Evolutionary conservation across 2,797 vertebrate species (phyloP).

Genomic region (Falco novaeseelandiae): DNA sequence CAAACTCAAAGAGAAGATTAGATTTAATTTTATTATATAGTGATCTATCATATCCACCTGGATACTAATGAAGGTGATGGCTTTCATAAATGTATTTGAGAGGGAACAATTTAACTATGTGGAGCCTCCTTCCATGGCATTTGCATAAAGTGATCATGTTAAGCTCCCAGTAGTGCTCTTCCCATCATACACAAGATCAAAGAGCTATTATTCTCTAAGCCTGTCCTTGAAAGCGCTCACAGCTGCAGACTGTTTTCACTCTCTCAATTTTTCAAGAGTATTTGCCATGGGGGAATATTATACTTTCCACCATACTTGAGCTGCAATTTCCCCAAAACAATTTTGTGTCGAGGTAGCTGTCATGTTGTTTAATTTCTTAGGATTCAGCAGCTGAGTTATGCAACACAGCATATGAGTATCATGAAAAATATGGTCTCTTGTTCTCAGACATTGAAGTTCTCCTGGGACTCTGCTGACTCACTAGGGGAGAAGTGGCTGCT

Average conservation of each 20-base stretch:
- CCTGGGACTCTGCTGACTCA: not conserved
- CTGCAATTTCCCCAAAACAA: not conserved
- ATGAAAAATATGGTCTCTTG: not conserved
- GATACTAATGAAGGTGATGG: not conserved
- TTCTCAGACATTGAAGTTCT: not conserved
- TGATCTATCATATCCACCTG: not conserved
- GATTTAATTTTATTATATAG: not conserved
- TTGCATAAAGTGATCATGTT: slow-evolving; percentile 48
- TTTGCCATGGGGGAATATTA: not conserved
- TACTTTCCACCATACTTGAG: not conserved
- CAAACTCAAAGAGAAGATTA: slow-evolving; percentile 1
- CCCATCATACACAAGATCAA: slow-evolving; percentile 15
- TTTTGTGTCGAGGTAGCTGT: rapidly evolving
- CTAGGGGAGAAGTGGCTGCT: not conserved
- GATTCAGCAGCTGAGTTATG: not conserved
- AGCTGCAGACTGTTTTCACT: not conserved
- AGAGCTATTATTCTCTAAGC: slow-evolving; percentile 25
- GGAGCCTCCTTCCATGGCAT: not conserved
- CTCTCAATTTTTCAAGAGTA: not conserved
- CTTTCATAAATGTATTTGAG: slow-evolving; percentile 46
- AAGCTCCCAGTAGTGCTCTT: slow-evolving; percentile 28
- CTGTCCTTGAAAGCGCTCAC: no score
- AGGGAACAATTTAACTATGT: not conserved
- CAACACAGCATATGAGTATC: not conserved
- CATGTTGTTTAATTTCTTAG: not conserved